Evolutionary conservation across 2,113 vertebrate genomes (phyloP).

Genomic region (Oxyura jamaicensis): DNA sequence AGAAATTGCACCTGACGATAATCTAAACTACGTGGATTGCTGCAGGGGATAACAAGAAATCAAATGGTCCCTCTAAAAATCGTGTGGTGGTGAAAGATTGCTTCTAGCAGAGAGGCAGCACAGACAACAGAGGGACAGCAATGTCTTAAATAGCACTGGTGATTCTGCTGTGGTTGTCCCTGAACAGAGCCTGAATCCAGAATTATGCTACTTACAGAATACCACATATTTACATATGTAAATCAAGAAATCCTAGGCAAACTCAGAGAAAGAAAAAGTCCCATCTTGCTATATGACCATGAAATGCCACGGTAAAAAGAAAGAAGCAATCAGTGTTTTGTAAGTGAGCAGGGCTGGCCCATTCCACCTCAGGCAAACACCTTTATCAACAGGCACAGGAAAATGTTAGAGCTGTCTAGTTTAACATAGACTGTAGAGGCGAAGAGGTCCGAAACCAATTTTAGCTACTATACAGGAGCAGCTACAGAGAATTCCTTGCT

Average conservation of each 20-base stretch:
- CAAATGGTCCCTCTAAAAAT: neutral
- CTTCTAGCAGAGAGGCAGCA: neutral
- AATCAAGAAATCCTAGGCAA: neutral
- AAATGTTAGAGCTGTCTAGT: neutral
- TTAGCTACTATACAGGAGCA: neutral
- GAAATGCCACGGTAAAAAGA: neutral
- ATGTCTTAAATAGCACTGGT: neutral
- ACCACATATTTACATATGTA: neutral
- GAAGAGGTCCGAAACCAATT: neutral
- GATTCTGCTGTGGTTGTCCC: neutral
- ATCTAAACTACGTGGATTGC: neutral
- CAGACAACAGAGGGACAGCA: neutral
- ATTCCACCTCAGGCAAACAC: neutral
- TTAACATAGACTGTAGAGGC: neutral
- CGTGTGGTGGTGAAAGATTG: neutral
- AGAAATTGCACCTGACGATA: neutral
- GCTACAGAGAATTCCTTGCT: neutral
- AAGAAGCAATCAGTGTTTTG: neutral
- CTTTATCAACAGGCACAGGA: neutral
- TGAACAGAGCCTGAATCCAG: neutral
- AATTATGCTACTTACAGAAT: neutral
- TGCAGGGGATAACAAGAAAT: neutral
- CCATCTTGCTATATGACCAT: rapidly evolving
- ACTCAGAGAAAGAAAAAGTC: neutral
- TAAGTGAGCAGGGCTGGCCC: neutral